A percentile compares a stretch with the other conserved stretches of the same genome.
These are phyloP conservation scores for Cololabis saira DNA, from an alignment of 2,113 vertebrate species.

Conservation along the genomic window DNA sequence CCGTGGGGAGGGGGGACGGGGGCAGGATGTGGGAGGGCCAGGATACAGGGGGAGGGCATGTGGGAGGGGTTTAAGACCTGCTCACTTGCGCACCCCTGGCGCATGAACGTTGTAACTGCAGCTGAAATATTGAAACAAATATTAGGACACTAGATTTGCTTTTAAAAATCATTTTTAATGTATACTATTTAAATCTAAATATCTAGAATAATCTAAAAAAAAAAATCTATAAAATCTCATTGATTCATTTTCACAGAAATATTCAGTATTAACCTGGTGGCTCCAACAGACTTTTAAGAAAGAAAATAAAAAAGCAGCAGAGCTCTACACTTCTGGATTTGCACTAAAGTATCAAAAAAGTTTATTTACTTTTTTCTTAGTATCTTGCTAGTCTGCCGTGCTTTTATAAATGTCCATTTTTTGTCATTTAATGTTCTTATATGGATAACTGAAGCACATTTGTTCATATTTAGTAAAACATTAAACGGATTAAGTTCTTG, in stretches of 20 bases:
- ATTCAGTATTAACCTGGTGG: neutral
- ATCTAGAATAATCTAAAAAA: too few relatives aligned
- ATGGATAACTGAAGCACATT: too few relatives aligned
- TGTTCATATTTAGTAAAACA: too few relatives aligned
- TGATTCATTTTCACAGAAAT: too few relatives aligned
- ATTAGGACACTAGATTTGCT: constrained; percentile 1
- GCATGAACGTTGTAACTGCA: constrained; percentile 79
- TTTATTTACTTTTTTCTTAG: neutral
- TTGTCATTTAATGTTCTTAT: too few relatives aligned
- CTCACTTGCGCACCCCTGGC: constrained; percentile 95
- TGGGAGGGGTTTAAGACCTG: constrained; percentile 73
- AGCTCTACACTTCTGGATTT: too few relatives aligned
- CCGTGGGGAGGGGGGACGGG: constrained; percentile 55
- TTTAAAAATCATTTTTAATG: neutral
- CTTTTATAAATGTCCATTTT: neutral
- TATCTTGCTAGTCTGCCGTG: too few relatives aligned
- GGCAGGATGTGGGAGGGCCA: constrained; percentile 78
- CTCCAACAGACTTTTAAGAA: constrained; percentile 2
- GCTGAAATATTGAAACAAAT: constrained; percentile 3
- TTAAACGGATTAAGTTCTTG: too few relatives aligned
- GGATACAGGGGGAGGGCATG: constrained; percentile 61
- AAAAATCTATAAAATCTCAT: too few relatives aligned
- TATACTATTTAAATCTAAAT: neutral
- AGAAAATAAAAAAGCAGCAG: neutral
- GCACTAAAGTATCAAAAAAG: neutral